Evolutionary conservation across 2,797 vertebrate species (phyloP), one percentile per base, ranked within the genome.

Genomic region (Danionella dracula): DNA sequence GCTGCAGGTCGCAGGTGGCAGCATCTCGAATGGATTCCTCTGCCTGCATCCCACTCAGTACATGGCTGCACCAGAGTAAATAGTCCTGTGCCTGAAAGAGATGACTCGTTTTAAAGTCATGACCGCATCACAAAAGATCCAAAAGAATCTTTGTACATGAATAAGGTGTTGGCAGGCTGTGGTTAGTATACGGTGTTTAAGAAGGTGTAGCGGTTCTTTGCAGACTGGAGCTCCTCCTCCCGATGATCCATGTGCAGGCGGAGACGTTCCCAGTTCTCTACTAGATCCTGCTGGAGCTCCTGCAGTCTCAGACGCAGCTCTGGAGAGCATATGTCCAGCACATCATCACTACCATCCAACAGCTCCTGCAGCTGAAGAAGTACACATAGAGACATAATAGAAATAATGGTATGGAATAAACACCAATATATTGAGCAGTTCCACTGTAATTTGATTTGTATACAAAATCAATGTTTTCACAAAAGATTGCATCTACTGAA

Each of bases 351-450:
- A 0, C 72, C 61, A 10, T 86, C 89, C 74, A 93, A 73, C 76
- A 93, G 83, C 49, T 91, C 90, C 83, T 93, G 92, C 15, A 96
- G 75, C 94, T 97, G 53, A 45, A 64, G 29, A 72, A 55, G 66
- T 20, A 56, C 37, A 27, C 17, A 48, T 27, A 27, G 6, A 27
- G 6, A 27, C 3, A 27, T 3, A 3, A 27, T 3, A 27, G 23
- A 3, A 27, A 3, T 27, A 27, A n/a, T n/a, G n/a, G n/a, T n/a
- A n/a, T n/a, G n/a, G n/a, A n/a, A n/a, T n/a, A n/a, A n/a, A n/a
- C n/a, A n/a, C n/a, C n/a, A n/a, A n/a, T n/a, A n/a, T n/a, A n/a
- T n/a, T n/a, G n/a, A n/a, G n/a, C n/a, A n/a, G n/a, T n/a, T n/a
- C n/a, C n/a, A n/a, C n/a, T n/a, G n/a, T n/a, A n/a, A n/a, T n/a